Evolutionary conservation across 2,113 vertebrate species (phyloP).

Genomic region (Carlito syrichta): DNA sequence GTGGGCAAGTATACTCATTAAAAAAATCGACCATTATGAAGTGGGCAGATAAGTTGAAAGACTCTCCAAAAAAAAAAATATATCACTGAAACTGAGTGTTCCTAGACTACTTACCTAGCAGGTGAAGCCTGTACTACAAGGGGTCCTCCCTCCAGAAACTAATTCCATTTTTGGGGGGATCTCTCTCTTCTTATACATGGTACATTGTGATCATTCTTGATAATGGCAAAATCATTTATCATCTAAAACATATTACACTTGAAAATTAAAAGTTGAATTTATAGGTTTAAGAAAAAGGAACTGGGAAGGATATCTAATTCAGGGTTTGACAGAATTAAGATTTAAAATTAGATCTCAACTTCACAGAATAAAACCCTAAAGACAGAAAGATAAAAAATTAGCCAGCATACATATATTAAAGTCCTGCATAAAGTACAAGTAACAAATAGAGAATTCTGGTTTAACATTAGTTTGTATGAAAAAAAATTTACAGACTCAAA

Average conservation of each 20-base stretch:
- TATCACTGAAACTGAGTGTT: too few relatives aligned
- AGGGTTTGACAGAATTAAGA: background rate
- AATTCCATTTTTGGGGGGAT: too few relatives aligned
- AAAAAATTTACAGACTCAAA: constrained; percentile 18
- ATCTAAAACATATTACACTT: background rate
- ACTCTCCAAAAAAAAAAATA: too few relatives aligned
- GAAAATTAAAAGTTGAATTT: constrained; percentile 22
- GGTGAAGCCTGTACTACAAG: too few relatives aligned
- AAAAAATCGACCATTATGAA: too few relatives aligned
- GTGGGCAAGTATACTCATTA: too few relatives aligned
- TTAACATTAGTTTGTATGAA: constrained; percentile 34
- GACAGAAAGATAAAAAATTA: constrained; percentile 37
- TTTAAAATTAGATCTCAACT: constrained; percentile 29
- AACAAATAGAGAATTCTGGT: constrained; percentile 23
- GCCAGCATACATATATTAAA: constrained; percentile 38
- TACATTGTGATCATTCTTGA: background rate
- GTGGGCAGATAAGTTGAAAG: too few relatives aligned
- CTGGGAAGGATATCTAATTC: background rate
- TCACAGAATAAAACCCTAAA: constrained; percentile 14
- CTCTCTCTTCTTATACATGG: too few relatives aligned
- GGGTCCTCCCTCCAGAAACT: too few relatives aligned
- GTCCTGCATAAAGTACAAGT: background rate
- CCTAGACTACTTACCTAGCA: too few relatives aligned
- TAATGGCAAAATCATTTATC: background rate
- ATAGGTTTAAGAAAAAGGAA: background rate